Evolutionary conservation across 2,797 vertebrate species (phyloP).

Genomic region (Crenichthys baileyi): DNA sequence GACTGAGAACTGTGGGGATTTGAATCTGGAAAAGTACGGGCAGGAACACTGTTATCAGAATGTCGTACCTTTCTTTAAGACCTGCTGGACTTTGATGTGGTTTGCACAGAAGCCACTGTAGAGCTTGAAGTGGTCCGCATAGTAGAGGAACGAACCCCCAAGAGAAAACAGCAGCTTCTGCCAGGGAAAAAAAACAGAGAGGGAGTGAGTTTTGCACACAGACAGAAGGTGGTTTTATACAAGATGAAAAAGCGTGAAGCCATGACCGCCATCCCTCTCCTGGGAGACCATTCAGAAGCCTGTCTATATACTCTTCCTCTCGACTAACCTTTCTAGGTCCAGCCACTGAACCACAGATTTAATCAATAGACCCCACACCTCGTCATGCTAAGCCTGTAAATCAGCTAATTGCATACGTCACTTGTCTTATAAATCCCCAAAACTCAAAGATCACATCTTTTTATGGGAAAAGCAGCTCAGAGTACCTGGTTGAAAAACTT

Average conservation of each 20-base stretch:
- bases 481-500: conserved; percentile 11
- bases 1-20: neutral
- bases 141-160: conserved; percentile 98
- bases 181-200: conserved; percentile 31
- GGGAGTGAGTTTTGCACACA: conserved; percentile 31
- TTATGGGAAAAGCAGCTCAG: conserved; percentile 12
- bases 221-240: conserved; percentile 27
- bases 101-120: conserved; percentile 99
- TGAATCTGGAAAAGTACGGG: neutral
- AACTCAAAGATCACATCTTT: conserved; percentile 28
- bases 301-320: conserved; percentile 25
- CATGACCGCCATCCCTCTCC: conserved; percentile 40
- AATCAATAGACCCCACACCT: conserved; percentile 67
- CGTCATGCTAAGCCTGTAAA: conserved; percentile 54
- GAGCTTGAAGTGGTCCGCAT: conserved; percentile 98
- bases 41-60: neutral
- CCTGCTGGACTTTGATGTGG: conserved; percentile 98
- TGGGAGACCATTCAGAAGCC: conserved; percentile 23
- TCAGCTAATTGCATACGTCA: conserved; percentile 42
- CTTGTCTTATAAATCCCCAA: conserved; percentile 54
- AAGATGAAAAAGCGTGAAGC: conserved; percentile 56
- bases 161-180: conserved; percentile 98
- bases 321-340: conserved; percentile 36
- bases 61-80: conserved; percentile 92
- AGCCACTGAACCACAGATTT: conserved; percentile 41